These are phyloP conservation scores for Selene dorsalis DNA, from an alignment of 2,797 vertebrate species.

Conservation along the genomic window DNA sequence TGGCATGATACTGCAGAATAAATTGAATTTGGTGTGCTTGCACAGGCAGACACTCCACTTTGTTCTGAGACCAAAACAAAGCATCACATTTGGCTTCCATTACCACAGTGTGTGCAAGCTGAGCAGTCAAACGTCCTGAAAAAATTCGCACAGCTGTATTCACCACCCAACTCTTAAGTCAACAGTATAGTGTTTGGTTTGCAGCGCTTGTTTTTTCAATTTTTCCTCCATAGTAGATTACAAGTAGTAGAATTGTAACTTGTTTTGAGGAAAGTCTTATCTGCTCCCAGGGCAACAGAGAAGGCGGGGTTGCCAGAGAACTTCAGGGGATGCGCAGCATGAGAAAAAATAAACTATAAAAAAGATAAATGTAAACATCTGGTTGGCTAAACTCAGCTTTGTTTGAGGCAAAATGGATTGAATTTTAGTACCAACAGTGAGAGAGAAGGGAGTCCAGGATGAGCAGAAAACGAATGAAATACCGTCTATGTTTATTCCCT, in stretches of 20 bases:
- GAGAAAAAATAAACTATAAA: too few relatives aligned
- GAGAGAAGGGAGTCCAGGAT: too few relatives aligned
- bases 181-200: conserved; percentile 36
- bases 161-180: conserved; percentile 18
- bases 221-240: neutral
- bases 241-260: conserved; percentile 10
- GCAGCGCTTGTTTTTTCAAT: conserved; percentile 23
- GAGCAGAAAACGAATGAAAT: too few relatives aligned
- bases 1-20: conserved; percentile 23
- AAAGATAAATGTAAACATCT: too few relatives aligned
- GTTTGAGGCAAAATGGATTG: too few relatives aligned
- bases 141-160: conserved; percentile 43
- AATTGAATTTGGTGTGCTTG: conserved; percentile 25
- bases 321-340: too few relatives aligned
- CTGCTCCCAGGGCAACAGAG: neutral
- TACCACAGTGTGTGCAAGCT: conserved; percentile 36
- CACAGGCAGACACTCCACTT: conserved; percentile 31
- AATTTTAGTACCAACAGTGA: too few relatives aligned
- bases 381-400: too few relatives aligned
- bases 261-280: conserved; percentile 13
- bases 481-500: too few relatives aligned
- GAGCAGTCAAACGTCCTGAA: conserved; percentile 38
- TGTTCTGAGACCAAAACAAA: conserved; percentile 50
- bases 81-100: conserved; percentile 61
- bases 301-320: neutral